These are phyloP conservation scores for Passer montanus DNA, from an alignment of 2,113 vertebrate genomes.

Conservation along the genomic window DNA sequence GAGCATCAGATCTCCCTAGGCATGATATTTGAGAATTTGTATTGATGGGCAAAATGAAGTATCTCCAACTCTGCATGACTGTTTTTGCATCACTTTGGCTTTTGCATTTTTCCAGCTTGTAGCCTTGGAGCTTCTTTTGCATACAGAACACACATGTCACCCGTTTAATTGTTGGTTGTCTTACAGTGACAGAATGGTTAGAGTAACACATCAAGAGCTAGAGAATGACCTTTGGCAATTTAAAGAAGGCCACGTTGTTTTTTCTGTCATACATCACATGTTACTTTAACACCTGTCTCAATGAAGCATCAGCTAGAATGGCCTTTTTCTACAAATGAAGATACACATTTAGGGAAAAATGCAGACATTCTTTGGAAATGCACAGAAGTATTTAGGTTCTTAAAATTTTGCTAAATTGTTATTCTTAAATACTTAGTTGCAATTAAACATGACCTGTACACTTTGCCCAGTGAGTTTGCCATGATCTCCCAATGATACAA, in stretches of 20 bases:
- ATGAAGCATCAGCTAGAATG: not conserved
- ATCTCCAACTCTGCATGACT: constrained; percentile 14
- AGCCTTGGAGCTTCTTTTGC: constrained; percentile 43
- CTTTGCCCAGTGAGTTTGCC: not conserved
- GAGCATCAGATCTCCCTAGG: constrained; percentile 38
- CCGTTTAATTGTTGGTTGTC: not conserved
- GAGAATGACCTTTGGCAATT: not conserved
- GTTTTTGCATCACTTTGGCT: constrained; percentile 25
- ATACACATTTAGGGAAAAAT: not conserved
- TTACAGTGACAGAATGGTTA: not conserved
- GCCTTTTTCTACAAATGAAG: not conserved
- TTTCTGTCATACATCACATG: not conserved
- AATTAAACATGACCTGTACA: not conserved
- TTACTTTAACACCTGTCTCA: not conserved
- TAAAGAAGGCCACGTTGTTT: not conserved
- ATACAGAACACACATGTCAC: not conserved
- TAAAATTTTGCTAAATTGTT: not conserved
- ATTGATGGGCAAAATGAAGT: constrained; percentile 55
- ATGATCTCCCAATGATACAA: not conserved
- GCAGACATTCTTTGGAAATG: not conserved
- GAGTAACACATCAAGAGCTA: not conserved
- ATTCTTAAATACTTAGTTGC: not conserved
- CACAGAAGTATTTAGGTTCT: not conserved
- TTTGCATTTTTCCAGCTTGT: constrained; percentile 38
- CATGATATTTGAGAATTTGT: constrained; percentile 38